phyloP scores from a whole-genome alignment of 2,888 invertebrate species.

The Empis stercorea region DNA sequence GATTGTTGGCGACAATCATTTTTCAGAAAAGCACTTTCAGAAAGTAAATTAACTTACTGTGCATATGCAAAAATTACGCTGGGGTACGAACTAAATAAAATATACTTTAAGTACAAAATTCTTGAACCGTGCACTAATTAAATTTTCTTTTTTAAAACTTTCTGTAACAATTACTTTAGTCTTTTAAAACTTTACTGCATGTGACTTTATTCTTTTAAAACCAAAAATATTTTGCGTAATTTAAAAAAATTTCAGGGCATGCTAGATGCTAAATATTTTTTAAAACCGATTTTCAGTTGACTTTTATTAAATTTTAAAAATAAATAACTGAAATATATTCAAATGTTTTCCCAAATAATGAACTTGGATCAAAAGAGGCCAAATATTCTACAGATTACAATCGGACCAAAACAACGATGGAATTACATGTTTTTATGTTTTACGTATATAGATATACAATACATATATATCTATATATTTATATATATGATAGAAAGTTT shows the following conservation, averaged over 20 bases:
- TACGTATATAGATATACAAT: neutral
- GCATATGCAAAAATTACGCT: neutral
- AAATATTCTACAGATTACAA: no score
- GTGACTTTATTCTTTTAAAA: neutral
- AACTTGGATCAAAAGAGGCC: no score
- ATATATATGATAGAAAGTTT: neutral
- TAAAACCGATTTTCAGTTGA: neutral
- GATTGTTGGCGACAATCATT: neutral
- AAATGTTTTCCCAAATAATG: neutral
- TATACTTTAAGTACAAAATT: neutral
- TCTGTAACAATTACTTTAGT: neutral
- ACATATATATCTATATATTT: neutral
- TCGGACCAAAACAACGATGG: neutral
- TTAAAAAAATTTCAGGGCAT: neutral
- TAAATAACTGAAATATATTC: neutral
- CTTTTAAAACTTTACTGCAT: neutral
- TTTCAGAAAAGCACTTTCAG: neutral
- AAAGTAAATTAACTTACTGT: neutral
- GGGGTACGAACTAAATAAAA: neutral
- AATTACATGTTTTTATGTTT: neutral
- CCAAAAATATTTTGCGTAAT: neutral
- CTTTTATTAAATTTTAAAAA: neutral
- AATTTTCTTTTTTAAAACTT: neutral
- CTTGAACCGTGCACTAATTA: neutral
- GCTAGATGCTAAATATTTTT: neutral